A percentile compares a stretch with the other conserved stretches of the same genome.
Evolutionary conservation across 2,888 invertebrate genomes (phyloP).

Genomic region (Automeris io): DNA sequence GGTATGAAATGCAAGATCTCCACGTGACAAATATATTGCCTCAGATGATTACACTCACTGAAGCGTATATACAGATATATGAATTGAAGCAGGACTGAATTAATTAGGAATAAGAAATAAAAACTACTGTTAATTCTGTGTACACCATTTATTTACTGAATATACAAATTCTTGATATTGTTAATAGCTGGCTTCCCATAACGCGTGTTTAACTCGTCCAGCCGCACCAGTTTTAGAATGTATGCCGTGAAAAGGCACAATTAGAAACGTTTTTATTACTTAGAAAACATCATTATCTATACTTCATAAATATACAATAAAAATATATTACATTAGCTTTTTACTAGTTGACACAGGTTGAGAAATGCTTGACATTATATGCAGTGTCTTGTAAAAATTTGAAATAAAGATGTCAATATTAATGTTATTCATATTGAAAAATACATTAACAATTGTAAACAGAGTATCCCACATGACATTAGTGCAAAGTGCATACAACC

Average conservation of each 20-base stretch:
- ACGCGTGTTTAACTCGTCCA: no score
- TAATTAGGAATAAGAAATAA: constrained; percentile 25
- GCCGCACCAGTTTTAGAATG: no score
- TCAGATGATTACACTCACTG: constrained; percentile 99
- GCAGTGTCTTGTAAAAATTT: constrained; percentile 15
- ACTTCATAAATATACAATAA: constrained; percentile 37
- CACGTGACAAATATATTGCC: constrained; percentile 99
- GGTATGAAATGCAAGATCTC: constrained; percentile 95
- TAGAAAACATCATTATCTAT: constrained; percentile 29
- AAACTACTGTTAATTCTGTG: constrained; percentile 14
- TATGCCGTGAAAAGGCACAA: no score
- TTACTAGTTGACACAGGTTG: constrained; percentile 50
- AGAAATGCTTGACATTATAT: constrained; percentile 28
- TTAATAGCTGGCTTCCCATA: constrained; percentile 39
- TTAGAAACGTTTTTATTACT: constrained; percentile 33
- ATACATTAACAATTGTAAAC: no score
- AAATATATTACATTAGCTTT: constrained; percentile 38
- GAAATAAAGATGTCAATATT: constrained; percentile 18
- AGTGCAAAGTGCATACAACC: no score
- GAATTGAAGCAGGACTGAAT: constrained; percentile 74
- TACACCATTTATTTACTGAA: constrained; percentile 53
- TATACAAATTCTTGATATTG: constrained; percentile 53
- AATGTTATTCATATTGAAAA: constrained; percentile 23
- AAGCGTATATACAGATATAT: constrained; percentile 97
- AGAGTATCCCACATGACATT: no score